These are phyloP conservation scores for Homarus gammarus DNA, from an alignment of 2,888 invertebrate species.

Conservation along the genomic window DNA sequence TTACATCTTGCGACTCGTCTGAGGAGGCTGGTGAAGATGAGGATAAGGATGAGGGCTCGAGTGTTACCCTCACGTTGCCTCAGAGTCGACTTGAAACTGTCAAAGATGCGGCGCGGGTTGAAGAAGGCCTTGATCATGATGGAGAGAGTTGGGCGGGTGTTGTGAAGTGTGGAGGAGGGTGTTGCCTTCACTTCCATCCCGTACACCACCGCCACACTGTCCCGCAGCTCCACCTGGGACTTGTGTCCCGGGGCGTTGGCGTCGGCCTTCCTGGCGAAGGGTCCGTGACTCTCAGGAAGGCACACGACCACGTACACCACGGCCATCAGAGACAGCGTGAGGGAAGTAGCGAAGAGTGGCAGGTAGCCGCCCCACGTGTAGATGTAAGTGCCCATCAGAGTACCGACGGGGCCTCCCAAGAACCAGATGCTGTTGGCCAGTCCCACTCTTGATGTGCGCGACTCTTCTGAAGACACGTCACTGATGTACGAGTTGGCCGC, in stretches of 20 bases:
- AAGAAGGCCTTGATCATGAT: conserved; percentile 71
- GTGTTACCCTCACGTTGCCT: conserved; percentile 70
- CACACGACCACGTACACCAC: conserved; percentile 43
- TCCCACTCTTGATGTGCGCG: conserved; percentile 68
- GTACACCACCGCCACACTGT: conserved; percentile 51
- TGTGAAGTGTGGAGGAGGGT: background rate
- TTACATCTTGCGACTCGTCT: conserved; percentile 71
- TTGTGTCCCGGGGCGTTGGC: background rate
- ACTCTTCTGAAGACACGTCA: conserved; percentile 70
- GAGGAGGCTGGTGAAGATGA: conserved; percentile 74
- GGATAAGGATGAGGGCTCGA: conserved; percentile 61
- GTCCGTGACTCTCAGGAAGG: conserved; percentile 63
- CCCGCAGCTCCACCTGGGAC: conserved; percentile 12
- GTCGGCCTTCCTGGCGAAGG: conserved; percentile 29
- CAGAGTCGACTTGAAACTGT: conserved; percentile 70
- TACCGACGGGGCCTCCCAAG: conserved; percentile 73
- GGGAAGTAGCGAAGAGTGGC: conserved; percentile 58
- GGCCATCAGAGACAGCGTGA: conserved; percentile 43
- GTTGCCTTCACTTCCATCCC: conserved; percentile 33
- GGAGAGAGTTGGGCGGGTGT: conserved; percentile 27
- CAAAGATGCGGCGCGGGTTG: conserved; percentile 67
- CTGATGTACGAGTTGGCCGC: conserved; percentile 73
- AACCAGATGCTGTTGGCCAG: conserved; percentile 75
- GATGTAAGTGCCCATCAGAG: conserved; percentile 69
- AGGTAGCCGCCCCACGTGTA: conserved; percentile 68